phyloP scores from a whole-genome alignment of 2,113 vertebrate genomes.

The Sterrhoptilus dennistouni region DNA sequence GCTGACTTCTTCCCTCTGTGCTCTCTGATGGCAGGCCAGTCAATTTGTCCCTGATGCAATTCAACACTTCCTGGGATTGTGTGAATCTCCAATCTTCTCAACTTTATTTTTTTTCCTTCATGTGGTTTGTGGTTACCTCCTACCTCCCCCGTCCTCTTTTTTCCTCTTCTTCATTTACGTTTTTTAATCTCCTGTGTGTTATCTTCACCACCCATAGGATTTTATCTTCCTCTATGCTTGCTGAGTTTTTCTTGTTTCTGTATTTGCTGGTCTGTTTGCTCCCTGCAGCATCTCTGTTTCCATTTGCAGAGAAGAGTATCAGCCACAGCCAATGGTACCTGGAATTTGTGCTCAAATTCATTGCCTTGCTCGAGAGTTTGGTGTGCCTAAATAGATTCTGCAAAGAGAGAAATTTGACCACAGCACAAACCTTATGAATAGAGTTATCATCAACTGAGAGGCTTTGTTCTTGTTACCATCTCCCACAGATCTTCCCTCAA shows the following conservation, averaged over 20 bases:
- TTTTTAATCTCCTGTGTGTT: neutral
- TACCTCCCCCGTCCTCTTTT: neutral
- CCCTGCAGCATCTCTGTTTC: neutral
- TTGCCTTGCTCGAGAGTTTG: neutral
- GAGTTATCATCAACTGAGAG: neutral
- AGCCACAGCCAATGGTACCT: accelerated
- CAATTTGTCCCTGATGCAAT: neutral
- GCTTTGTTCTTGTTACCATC: neutral
- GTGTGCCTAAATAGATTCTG: neutral
- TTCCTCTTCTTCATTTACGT: neutral
- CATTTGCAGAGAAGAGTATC: neutral
- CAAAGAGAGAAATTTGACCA: neutral
- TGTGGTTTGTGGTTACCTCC: neutral
- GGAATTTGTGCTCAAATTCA: neutral
- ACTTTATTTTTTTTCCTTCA: neutral
- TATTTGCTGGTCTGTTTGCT: neutral
- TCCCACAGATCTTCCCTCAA: neutral
- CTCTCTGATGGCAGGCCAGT: neutral
- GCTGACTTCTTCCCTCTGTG: neutral
- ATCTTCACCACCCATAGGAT: neutral
- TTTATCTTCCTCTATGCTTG: neutral
- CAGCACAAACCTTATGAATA: neutral
- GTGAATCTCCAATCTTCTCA: neutral
- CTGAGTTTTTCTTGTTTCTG: neutral
- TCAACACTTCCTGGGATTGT: neutral